Percentiles rank a stretch among this genome's conserved stretches.
phyloP scores from a whole-genome alignment of 1,140 invertebrate species.

The Scaptomyza graminum region DNA sequence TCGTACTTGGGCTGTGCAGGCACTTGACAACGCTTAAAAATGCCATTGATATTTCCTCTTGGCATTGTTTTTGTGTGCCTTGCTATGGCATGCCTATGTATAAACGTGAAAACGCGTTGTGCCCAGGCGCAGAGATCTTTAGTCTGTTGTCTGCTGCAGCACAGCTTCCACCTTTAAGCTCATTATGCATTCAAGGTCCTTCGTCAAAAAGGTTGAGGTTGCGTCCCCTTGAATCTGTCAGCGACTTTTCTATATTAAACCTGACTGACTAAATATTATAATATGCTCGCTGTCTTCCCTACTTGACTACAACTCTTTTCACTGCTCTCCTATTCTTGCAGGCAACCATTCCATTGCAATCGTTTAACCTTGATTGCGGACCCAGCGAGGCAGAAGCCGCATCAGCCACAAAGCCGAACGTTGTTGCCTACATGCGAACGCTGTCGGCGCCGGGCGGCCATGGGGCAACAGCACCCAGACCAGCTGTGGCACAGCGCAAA shows the following conservation, averaged over 20 bases:
- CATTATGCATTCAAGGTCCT: slow-evolving; percentile 83
- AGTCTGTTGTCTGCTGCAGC: not conserved
- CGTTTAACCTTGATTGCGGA: slow-evolving; percentile 83
- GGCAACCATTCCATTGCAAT: slow-evolving; percentile 83
- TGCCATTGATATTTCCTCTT: slow-evolving; percentile 71
- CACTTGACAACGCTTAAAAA: slow-evolving; percentile 80
- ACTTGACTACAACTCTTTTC: slow-evolving; percentile 9
- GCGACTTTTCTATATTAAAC: slow-evolving; percentile 77
- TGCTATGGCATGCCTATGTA: slow-evolving; percentile 10
- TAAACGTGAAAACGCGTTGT: slow-evolving; percentile 39
- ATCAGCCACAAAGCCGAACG: slow-evolving; percentile 50
- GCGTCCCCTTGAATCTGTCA: slow-evolving; percentile 68
- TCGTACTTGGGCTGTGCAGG: slow-evolving; percentile 24
- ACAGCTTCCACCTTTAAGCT: slow-evolving; percentile 28
- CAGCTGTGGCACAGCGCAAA: slow-evolving; percentile 53
- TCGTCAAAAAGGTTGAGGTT: slow-evolving; percentile 59
- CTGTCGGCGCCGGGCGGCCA: slow-evolving; percentile 74
- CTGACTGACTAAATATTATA: slow-evolving; percentile 59
- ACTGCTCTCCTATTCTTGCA: slow-evolving; percentile 49
- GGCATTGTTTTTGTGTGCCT: slow-evolving; percentile 62
- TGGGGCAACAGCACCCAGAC: slow-evolving; percentile 17
- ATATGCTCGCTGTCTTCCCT: slow-evolving; percentile 10
- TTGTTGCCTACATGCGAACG: slow-evolving; percentile 80
- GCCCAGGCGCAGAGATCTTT: slow-evolving; percentile 30
- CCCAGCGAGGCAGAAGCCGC: slow-evolving; percentile 59